These are phyloP conservation scores for Acanthosepion lycidas DNA, from an alignment of 2,888 invertebrate genomes.

Conservation along the genomic window DNA sequence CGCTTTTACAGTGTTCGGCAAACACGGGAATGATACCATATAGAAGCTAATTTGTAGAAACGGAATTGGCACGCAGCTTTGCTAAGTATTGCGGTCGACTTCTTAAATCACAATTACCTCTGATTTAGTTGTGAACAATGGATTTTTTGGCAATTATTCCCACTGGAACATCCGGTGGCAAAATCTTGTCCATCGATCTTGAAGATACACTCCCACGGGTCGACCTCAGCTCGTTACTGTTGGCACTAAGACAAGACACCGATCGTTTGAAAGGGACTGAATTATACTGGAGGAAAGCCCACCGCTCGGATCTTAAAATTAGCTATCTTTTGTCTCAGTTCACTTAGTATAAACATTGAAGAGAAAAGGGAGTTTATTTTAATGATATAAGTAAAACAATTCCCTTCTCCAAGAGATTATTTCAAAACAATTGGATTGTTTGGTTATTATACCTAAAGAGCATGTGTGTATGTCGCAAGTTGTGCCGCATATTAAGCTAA, in stretches of 20 bases:
- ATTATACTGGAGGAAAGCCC: not conserved
- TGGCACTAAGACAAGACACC: not conserved
- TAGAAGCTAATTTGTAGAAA: not conserved
- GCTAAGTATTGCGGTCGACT: not conserved
- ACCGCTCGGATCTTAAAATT: too few relatives aligned
- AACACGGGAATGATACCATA: not conserved
- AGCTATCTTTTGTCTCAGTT: too few relatives aligned
- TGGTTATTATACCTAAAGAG: too few relatives aligned
- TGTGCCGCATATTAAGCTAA: too few relatives aligned
- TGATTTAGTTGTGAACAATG: not conserved
- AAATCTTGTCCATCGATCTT: not conserved
- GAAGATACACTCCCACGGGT: not conserved
- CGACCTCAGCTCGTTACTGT: not conserved
- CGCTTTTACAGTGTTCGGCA: not conserved
- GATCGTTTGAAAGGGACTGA: not conserved
- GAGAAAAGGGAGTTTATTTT: too few relatives aligned
- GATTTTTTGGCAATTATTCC: conserved; percentile 33
- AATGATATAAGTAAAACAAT: too few relatives aligned
- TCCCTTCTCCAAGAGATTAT: too few relatives aligned
- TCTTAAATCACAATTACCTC: not conserved
- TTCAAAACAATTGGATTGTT: too few relatives aligned
- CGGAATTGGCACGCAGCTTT: not conserved
- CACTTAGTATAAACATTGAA: too few relatives aligned
- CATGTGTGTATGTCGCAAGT: too few relatives aligned
- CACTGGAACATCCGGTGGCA: not conserved